These are phyloP conservation scores for Philaethria dido DNA, from an alignment of 2,888 invertebrate genomes.

Conservation along the genomic window DNA sequence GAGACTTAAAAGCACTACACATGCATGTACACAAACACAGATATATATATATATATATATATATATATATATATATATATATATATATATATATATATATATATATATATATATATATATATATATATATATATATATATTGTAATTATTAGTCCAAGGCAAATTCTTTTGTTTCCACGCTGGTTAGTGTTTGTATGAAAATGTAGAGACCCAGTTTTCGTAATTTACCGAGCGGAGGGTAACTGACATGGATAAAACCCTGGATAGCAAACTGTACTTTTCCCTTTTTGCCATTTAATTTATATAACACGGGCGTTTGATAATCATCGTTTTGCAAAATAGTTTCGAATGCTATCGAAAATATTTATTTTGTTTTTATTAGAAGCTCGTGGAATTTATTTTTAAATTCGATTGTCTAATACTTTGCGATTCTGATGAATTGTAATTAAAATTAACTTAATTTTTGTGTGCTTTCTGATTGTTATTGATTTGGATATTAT, in stretches of 20 bases:
- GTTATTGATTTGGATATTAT: background rate
- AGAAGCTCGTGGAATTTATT: slow-evolving; percentile 7
- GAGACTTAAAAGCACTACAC: no score
- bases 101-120: background rate
- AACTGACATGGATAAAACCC: slow-evolving; percentile 42
- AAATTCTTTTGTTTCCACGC: slow-evolving; percentile 44
- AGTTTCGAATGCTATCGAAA: slow-evolving; percentile 13
- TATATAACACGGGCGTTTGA: slow-evolving; percentile 43
- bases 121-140: slow-evolving; percentile 39
- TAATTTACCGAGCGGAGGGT: slow-evolving; percentile 43
- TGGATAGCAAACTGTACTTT: slow-evolving; percentile 39
- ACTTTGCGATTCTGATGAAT: slow-evolving; percentile 17
- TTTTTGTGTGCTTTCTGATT: background rate
- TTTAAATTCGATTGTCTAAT: slow-evolving; percentile 20
- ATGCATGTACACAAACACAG: no score
- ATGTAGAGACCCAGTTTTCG: slow-evolving; percentile 40
- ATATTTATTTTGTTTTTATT: slow-evolving; percentile 1
- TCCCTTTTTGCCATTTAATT: slow-evolving; percentile 42
- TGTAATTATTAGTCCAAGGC: slow-evolving; percentile 45
- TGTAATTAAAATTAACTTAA: slow-evolving; percentile 3
- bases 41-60: no score
- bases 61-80: background rate
- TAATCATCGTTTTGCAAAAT: slow-evolving; percentile 25
- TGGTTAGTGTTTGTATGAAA: slow-evolving; percentile 43
- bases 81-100: background rate